Evolutionary conservation across 2,113 vertebrate genomes (phyloP), one percentile per base, ranked within the genome.

Genomic region (Piprites chloris): DNA sequence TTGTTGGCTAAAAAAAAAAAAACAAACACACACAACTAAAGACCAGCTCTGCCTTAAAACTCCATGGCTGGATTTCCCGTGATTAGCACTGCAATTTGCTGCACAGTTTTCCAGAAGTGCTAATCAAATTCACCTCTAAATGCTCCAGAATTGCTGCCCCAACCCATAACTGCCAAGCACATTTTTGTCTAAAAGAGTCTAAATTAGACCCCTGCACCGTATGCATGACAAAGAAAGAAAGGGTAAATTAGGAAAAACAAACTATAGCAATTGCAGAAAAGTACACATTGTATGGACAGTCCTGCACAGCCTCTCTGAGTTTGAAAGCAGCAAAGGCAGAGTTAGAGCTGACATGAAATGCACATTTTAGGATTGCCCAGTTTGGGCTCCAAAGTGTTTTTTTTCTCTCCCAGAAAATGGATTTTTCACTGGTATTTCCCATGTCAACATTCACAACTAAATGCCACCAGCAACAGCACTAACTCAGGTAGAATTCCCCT

Each of bases 61-160:
- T 84, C 69, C 28, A 17, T 22, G 19, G 50, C 55, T 62, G 39
- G n/a, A 85, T 59, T 74, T 67, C 77, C 75, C 32, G 4, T 42
- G 78, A 94, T 93, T 90, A 95, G 65, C 66, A 73, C 49, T 72
- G 63, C 78, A 94, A 83, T 92, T 73, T 90, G 75, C 89, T 53
- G 52, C 71, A n/a, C 4, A 23, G 50, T 80, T 94, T 96, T 83
- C 74, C 68, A 75, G 73, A 82, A 87, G 89, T 33, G 85, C 89
- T 66, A 87, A 96, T 95, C 85, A 96, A 94, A 94, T 81, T 87
- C 92, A 79, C 94, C 94, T 92, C 95, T 69, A 93, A 97, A 59
- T 2, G n/a, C 74, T 80, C 47, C 75, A 93, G 68, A 94, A 93
- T 89, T 95, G 87, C 89, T 95, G 77, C 67, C 87, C 69, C 81